Evolutionary conservation across 2,888 invertebrate species (phyloP), one percentile per base, ranked within the genome.

Genomic region (Lochmaea capreae): DNA sequence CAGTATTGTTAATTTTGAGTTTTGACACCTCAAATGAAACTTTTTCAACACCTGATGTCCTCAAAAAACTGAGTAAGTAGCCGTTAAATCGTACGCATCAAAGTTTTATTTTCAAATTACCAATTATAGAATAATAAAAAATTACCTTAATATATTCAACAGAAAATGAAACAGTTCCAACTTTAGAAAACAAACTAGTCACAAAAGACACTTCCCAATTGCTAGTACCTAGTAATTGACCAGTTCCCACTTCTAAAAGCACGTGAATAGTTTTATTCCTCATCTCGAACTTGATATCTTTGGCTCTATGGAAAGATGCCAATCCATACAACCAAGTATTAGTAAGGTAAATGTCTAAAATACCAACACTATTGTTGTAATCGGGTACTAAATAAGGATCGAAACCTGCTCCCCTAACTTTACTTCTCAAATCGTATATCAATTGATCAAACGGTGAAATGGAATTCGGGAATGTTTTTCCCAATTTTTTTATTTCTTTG

Each of bases 391-490:
- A 89, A 79, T 92, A 93, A 0, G 97, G 97, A 87, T 97, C 97
- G 81, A 43, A 72, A 2, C 92, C 89, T 87, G 90, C 89, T 14
- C 87, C 87, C 58, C 89, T 87, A 1, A 96, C 92, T 82, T 92
- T 90, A 79, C 92, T 92, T 11, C 95, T 89, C 0, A 91, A 90
- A 82, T 94, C 93, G 0, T 93, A 91, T 58, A 97, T 90, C 3
- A 94, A 92, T 90, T 95, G 94, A 83, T 97, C 96, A 73, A 96
- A 89, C 0, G 96, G 96, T 14, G 95, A 93, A 80, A 96, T 94
- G 0, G 95, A 95, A 85, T 95, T 95, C 0, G 95, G 95, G 82
- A 96, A 93, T 73, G 91, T 91, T 82, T 93, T 92, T 12, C 93
- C 91, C 12, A 94, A 83, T 80, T 92, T 91, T 18, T 91, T 90